A percentile compares a stretch with the other conserved stretches of the same genome.
Evolutionary conservation across 1,140 invertebrate genomes (phyloP).

Genomic region (Drosophila pseudoobscura): DNA sequence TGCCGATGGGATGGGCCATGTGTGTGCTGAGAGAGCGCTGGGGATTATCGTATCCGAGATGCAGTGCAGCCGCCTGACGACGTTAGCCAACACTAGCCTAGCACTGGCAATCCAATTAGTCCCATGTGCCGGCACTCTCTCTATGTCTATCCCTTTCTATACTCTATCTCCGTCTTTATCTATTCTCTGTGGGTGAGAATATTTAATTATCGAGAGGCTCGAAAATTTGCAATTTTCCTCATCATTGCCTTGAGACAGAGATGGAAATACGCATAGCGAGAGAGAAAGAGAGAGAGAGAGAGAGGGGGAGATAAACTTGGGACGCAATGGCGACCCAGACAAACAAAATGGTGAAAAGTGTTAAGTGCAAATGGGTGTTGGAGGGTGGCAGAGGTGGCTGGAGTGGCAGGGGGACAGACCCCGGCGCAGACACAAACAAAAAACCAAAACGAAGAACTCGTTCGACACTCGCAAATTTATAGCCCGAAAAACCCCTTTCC

Average conservation of each 20-base stretch:
- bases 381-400: background rate
- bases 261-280: background rate
- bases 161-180: background rate
- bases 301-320: constrained; percentile 43
- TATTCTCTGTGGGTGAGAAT: constrained; percentile 35
- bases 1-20: constrained; percentile 44
- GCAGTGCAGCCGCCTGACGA: constrained; percentile 7
- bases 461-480: constrained; percentile 64
- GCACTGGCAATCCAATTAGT: constrained; percentile 67
- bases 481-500: constrained; percentile 45
- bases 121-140: constrained; percentile 54
- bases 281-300: constrained; percentile 1
- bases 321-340: constrained; percentile 52
- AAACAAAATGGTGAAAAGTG: constrained; percentile 72
- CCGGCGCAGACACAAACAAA: constrained; percentile 52
- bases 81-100: constrained; percentile 63
- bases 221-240: constrained; percentile 71
- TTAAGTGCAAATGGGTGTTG: constrained; percentile 74
- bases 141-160: background rate
- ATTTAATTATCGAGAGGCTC: constrained; percentile 71
- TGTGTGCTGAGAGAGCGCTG: constrained; percentile 19
- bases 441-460: constrained; percentile 60
- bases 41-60: constrained; percentile 26
- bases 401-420: background rate
- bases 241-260: constrained; percentile 47